phyloP scores from a whole-genome alignment of 2,888 invertebrate species.

The Diarsia mendica region DNA sequence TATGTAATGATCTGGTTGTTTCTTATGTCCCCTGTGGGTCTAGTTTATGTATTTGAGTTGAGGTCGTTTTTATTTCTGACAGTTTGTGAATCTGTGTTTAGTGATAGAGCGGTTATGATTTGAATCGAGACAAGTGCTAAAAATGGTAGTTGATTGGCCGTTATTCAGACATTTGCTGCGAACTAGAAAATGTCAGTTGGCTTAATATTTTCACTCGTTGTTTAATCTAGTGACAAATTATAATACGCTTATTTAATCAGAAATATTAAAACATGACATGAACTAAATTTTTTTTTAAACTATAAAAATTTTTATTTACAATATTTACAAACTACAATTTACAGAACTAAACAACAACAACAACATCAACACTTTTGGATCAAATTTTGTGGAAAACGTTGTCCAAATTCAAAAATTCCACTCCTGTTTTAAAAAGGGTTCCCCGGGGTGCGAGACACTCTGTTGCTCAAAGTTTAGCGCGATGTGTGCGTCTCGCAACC shows the following conservation, averaged over 20 bases:
- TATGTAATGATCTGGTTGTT: constrained; percentile 13
- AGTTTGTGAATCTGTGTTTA: neutral
- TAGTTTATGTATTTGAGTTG: constrained; percentile 5
- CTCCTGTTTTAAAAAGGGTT: too few relatives aligned
- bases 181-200: constrained; percentile 1
- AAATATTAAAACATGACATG: constrained; percentile 15
- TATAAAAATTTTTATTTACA: too few relatives aligned
- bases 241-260: constrained; percentile 41
- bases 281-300: too few relatives aligned
- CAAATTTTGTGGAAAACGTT: too few relatives aligned
- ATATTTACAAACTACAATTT: too few relatives aligned
- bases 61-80: neutral
- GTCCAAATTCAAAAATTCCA: too few relatives aligned
- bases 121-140: neutral
- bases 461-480: too few relatives aligned
- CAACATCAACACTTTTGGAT: too few relatives aligned
- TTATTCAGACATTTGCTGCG: neutral
- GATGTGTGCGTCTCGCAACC: too few relatives aligned
- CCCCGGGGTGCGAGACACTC: too few relatives aligned
- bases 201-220: neutral
- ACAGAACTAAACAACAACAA: too few relatives aligned
- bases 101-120: neutral
- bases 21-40: neutral
- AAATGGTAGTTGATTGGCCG: neutral
- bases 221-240: constrained; percentile 35